Evolutionary conservation across 1,140 invertebrate genomes (phyloP), one percentile per base, ranked within the genome.

Genomic region (Hylaeus anthracinus): DNA sequence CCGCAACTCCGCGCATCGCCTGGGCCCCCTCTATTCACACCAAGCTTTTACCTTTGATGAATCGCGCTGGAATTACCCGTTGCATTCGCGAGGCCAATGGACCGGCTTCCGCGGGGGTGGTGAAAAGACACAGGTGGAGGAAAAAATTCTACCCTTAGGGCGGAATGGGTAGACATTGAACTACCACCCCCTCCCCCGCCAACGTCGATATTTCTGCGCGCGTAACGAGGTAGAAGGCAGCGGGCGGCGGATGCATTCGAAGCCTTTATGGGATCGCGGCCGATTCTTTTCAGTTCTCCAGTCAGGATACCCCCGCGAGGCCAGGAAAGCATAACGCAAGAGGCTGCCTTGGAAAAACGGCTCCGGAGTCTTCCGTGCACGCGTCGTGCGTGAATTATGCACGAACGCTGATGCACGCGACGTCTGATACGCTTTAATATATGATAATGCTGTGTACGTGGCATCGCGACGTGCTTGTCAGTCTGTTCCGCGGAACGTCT

Each of bases 31-130:
- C 74, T 58, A 78, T 70, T 78, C 74, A 65, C 79, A 71, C 74
- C 48, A 53, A 43, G 79, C 79, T 69, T 81, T 81, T 77, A 81
- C 56, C 67, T 81, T 77, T 81, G 79, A 81, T 78, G 79, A 81
- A 81, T 81, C 79, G 66, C 58, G 60, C 41, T 64, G 53, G 74
- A 81, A 81, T 81, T 78, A 81, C 74, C 66, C 79, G 79, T 75
- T 80, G 55, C 79, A 75, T 55, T 67, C 79, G 72, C 48, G 55
- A 15, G 55, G 45, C 55, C 79, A 80, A 61, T 61, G 72, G 79
- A n/a, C 9, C 58, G 63, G 71, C 55, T 60, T 72, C 79, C 37
- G 65, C 45, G 58, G 15, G 51, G 51, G 56, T 67, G 63, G 65
- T 80, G 63, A 55, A 64, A 76, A 64, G 56, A 76, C 37, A 64